These are phyloP conservation scores for Adelognathus sp. DNA, from an alignment of 2,888 invertebrate genomes.

Conservation along the genomic window DNA sequence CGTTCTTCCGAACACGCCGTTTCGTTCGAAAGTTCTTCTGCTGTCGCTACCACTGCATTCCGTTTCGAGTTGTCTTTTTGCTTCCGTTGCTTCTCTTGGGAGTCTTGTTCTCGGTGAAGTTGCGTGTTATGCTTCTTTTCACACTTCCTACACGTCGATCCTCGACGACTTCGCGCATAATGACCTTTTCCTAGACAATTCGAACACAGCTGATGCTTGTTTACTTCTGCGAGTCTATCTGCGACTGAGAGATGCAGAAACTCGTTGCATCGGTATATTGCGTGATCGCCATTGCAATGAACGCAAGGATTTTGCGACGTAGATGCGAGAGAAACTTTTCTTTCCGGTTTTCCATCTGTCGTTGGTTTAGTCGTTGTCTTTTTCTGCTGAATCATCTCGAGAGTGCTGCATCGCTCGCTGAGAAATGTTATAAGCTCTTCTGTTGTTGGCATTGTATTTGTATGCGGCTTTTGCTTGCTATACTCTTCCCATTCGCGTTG, in stretches of 20 bases:
- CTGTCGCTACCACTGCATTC: conserved; percentile 4
- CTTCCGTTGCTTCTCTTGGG: conserved; percentile 9
- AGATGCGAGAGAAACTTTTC: not conserved
- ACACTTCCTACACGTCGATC: conserved; percentile 20
- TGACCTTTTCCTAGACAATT: conserved; percentile 17
- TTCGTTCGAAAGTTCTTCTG: not conserved
- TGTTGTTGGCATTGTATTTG: conserved; percentile 8
- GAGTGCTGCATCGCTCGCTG: not conserved
- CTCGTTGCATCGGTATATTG: conserved; percentile 23
- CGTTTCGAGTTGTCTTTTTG: not conserved
- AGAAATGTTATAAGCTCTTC: conserved; percentile 13
- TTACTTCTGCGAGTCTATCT: conserved; percentile 11
- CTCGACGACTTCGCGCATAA: conserved; percentile 9
- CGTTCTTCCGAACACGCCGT: not conserved
- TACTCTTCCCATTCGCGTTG: conserved; percentile 23
- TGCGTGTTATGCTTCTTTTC: conserved; percentile 16
- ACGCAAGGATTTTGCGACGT: conserved; percentile 2
- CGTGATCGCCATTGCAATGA: not conserved
- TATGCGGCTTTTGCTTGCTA: conserved; percentile 9
- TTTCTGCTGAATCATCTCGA: conserved; percentile 10
- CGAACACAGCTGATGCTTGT: not conserved
- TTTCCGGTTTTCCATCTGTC: not conserved
- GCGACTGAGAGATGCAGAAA: not conserved
- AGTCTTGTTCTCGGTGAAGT: conserved; percentile 18
- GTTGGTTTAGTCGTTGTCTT: not conserved